These are phyloP conservation scores for Triplophysa siluroides DNA, from an alignment of 2,113 vertebrate genomes.

Conservation along the genomic window DNA sequence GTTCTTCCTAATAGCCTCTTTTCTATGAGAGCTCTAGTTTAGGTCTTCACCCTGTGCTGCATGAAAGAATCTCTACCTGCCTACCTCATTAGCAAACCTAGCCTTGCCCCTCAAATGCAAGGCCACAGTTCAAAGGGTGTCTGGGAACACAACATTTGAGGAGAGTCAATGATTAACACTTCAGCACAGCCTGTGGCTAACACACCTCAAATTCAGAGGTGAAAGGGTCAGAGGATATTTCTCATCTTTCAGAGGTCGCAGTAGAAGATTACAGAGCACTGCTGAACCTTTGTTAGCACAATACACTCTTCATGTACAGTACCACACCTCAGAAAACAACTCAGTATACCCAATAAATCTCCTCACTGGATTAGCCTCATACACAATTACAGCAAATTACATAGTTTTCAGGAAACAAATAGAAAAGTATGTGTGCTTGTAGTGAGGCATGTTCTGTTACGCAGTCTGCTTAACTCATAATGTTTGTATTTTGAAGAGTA, in stretches of 20 bases:
- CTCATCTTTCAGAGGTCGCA: slow-evolving; percentile 19
- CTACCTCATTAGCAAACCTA: slow-evolving; percentile 25
- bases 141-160: slow-evolving; percentile 36
- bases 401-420: background rate
- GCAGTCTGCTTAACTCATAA: background rate
- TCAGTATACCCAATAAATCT: background rate
- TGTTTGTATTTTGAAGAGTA: background rate
- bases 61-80: slow-evolving; percentile 18
- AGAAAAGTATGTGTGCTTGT: background rate
- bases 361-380: background rate
- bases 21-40: slow-evolving; percentile 12
- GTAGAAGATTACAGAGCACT: slow-evolving; percentile 41
- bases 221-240: slow-evolving; percentile 24
- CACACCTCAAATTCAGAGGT: slow-evolving; percentile 7
- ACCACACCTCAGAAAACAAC: background rate
- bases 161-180: slow-evolving; percentile 47
- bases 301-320: background rate
- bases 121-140: slow-evolving; percentile 61
- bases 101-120: slow-evolving; percentile 24
- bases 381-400: background rate
- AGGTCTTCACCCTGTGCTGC: slow-evolving; percentile 29
- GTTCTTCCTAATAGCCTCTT: slow-evolving; percentile 14
- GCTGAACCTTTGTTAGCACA: background rate
- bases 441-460: too few species aligned
- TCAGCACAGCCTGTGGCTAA: background rate